These are phyloP conservation scores for Chelon labrosus DNA, from an alignment of 2,797 vertebrate genomes.

Conservation along the genomic window DNA sequence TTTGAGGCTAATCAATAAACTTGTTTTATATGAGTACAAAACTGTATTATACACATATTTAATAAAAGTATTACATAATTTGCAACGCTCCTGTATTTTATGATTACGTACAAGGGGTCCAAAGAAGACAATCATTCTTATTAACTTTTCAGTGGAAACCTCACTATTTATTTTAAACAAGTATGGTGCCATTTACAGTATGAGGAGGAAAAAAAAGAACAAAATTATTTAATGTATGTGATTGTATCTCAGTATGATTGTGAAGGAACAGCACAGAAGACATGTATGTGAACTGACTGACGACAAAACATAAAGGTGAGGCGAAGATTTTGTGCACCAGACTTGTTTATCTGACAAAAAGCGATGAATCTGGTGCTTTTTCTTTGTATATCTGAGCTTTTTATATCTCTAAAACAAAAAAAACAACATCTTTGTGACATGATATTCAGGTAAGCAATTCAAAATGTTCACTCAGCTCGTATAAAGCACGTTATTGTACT, in stretches of 20 bases:
- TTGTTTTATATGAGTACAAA: slow-evolving; percentile 43
- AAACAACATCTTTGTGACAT: background rate
- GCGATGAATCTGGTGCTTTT: background rate
- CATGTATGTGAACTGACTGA: background rate
- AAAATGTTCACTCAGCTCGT: background rate
- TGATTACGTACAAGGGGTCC: background rate
- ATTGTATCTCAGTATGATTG: slow-evolving; percentile 14
- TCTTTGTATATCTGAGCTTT: background rate
- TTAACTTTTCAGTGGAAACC: slow-evolving; percentile 48
- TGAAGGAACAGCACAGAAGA: background rate
- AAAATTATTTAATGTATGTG: slow-evolving; percentile 22
- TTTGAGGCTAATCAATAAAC: background rate
- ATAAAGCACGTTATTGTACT: background rate
- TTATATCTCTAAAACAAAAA: background rate
- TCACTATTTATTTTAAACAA: slow-evolving; percentile 58
- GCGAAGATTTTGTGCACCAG: background rate
- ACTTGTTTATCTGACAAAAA: background rate
- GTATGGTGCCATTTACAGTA: slow-evolving; percentile 47
- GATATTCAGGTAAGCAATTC: slow-evolving; percentile 3
- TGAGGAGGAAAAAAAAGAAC: slow-evolving; percentile 43
- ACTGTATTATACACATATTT: slow-evolving; percentile 73
- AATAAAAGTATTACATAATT: slow-evolving; percentile 66
- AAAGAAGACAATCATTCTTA: slow-evolving; percentile 39
- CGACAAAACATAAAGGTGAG: slow-evolving; percentile 22
- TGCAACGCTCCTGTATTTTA: background rate